Conservation (phyloP, 2,888 invertebrate species). For the Pelosia muscerda region DNA sequence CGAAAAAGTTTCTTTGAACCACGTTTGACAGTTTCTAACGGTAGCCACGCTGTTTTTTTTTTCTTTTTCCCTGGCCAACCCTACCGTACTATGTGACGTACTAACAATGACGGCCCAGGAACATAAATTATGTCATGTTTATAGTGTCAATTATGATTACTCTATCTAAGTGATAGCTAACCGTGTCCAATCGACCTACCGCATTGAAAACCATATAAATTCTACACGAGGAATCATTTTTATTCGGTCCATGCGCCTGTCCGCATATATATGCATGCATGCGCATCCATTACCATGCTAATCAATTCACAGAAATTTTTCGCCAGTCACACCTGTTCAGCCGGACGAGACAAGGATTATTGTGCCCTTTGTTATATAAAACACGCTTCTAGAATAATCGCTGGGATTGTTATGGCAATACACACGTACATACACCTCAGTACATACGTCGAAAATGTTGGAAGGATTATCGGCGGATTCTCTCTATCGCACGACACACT, state of each 20-base stretch:
- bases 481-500: too few species aligned
- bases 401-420: not conserved
- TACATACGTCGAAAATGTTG: too few species aligned
- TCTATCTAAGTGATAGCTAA: not conserved
- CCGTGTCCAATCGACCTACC: slow-evolving; percentile 54
- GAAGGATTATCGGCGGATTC: too few species aligned
- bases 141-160: not conserved
- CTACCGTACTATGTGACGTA: too few species aligned
- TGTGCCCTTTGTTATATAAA: slow-evolving; percentile 36
- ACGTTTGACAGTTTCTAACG: too few species aligned
- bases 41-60: too few species aligned
- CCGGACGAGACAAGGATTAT: slow-evolving; percentile 22
- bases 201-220: slow-evolving; percentile 63
- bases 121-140: not conserved
- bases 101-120: too few species aligned
- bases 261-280: slow-evolving; percentile 63
- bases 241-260: slow-evolving; percentile 56
- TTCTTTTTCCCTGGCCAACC: too few species aligned
- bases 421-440: not conserved
- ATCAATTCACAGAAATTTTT: slow-evolving; percentile 77
- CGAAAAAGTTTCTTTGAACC: too few species aligned
- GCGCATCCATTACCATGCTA: slow-evolving; percentile 70
- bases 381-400: slow-evolving; percentile 29
- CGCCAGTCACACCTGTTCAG: slow-evolving; percentile 45
- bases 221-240: slow-evolving; percentile 62